Base-by-base conservation (phyloP, 2,888 invertebrate species). In the Euproctis similis region DNA sequence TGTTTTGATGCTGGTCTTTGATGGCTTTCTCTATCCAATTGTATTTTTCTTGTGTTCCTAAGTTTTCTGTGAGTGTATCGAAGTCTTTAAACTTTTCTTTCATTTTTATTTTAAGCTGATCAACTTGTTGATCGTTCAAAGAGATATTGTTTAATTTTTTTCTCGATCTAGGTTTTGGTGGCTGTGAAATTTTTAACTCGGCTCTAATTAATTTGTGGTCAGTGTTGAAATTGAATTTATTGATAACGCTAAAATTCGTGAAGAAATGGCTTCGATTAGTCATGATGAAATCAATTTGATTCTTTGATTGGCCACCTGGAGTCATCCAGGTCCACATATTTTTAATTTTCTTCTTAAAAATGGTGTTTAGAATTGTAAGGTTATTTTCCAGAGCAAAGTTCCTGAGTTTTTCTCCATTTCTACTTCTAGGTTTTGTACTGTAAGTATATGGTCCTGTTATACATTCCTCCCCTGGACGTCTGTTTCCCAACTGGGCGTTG, bases 201-300 rank as follows among this genome's bases (percentile, higher is more conserved):
- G 51, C 33, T 45, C 53, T 35, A 4, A 58, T 25, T 35, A n/a
- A n/a, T n/a, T n/a, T 35, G 29, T 53, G 48, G 14, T 55, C 43
- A 7, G 49, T 47, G 16, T 52, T 52, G 17, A 45, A 53, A 14
- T 53, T 53, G 0, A 52, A 31, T 17, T 38, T 42, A 4, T 13
- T 31, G 2, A 35, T 31, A 8, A 31, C 31, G 5, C 4, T 22
- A 7, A 36, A 12, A 21, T 36, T 31, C 3, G 24, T 12, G 9
- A 36, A 31, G 22, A 11, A 21, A 2, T 5, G 29, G 10, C n/a
- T 36, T 29, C 11, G 31, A 10, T 38, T 46, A 5, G 39, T 38
- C 29, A 43, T 28, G 12, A 47, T 42, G 8, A 39, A 39, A 27
- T 44, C 39, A 11, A 41, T 46, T 42, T 47, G 21, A 10, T 50